These are phyloP conservation scores for Platichthys flesus DNA, from an alignment of 2,113 vertebrate genomes.

Conservation along the genomic window DNA sequence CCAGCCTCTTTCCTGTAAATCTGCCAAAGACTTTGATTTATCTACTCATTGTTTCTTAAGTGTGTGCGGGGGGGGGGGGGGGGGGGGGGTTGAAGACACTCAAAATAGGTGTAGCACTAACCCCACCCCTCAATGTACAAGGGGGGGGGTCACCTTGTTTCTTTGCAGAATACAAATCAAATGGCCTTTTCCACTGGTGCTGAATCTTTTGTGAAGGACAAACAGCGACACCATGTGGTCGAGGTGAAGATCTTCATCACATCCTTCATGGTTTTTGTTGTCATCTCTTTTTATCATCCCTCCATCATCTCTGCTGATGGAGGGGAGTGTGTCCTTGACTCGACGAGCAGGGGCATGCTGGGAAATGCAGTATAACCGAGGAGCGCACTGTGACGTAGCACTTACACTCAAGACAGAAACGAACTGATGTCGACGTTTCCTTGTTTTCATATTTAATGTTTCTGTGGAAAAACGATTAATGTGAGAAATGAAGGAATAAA, in stretches of 20 bases:
- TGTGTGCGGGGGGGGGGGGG: not conserved
- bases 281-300: slow-evolving; percentile 36
- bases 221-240: slow-evolving; percentile 36
- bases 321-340: slow-evolving; percentile 45
- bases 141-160: slow-evolving; percentile 35
- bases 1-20: slow-evolving; percentile 65
- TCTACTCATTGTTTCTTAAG: slow-evolving; percentile 7
- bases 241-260: slow-evolving; percentile 18
- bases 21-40: slow-evolving; percentile 80
- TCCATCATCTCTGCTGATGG: slow-evolving; percentile 29
- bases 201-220: slow-evolving; percentile 64
- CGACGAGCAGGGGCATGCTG: slow-evolving; percentile 62
- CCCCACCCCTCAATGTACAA: not conserved
- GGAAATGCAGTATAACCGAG: slow-evolving; percentile 66
- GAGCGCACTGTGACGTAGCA: slow-evolving; percentile 46
- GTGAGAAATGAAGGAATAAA: not conserved
- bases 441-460: not conserved
- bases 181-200: slow-evolving; percentile 80
- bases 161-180: slow-evolving; percentile 58
- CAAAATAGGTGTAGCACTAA: not conserved
- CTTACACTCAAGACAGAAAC: not conserved
- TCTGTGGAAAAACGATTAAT: not conserved
- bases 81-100: not conserved
- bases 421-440: no score
- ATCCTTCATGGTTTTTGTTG: not conserved